Conservation (phyloP, 2,797 vertebrate genomes). For the Serranus cabrilla region DNA sequence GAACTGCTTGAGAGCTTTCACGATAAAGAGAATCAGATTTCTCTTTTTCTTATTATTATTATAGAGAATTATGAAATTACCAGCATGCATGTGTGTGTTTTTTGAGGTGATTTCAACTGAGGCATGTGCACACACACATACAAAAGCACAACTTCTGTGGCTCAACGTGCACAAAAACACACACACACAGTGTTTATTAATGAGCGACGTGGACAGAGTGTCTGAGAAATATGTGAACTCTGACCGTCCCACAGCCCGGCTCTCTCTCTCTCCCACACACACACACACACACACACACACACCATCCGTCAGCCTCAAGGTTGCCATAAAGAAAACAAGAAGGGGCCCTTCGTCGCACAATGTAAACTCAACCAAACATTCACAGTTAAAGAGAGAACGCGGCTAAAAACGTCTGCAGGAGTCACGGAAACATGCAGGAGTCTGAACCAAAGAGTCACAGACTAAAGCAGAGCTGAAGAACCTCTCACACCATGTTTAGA, state of each 20-base stretch:
- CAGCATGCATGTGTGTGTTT: no score
- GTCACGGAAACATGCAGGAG: neutral
- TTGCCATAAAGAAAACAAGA: slow-evolving; percentile 70
- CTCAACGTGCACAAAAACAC: slow-evolving; percentile 32
- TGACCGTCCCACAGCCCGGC: slow-evolving; percentile 39
- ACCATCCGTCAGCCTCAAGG: slow-evolving; percentile 69
- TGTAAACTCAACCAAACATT: slow-evolving; percentile 64
- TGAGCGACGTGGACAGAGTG: slow-evolving; percentile 56
- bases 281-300: slow-evolving; percentile 42
- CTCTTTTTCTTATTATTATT: no score
- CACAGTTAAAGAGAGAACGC: slow-evolving; percentile 41
- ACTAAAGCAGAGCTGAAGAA: neutral
- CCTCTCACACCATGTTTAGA: neutral
- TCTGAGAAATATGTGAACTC: slow-evolving; percentile 75
- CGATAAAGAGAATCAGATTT: no score
- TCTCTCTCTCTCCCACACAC: slow-evolving; percentile 25
- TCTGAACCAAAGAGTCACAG: neutral
- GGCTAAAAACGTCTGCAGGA: neutral
- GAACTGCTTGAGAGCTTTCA: neutral
- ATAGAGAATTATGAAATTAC: no score
- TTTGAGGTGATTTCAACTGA: no score
- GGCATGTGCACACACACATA: slow-evolving; percentile 18
- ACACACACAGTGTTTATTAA: slow-evolving; percentile 69
- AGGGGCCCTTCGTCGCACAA: slow-evolving; percentile 46
- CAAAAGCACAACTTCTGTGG: slow-evolving; percentile 9